Conservation (phyloP, 2,888 invertebrate genomes). For the Pseudococcus longispinus region DNA sequence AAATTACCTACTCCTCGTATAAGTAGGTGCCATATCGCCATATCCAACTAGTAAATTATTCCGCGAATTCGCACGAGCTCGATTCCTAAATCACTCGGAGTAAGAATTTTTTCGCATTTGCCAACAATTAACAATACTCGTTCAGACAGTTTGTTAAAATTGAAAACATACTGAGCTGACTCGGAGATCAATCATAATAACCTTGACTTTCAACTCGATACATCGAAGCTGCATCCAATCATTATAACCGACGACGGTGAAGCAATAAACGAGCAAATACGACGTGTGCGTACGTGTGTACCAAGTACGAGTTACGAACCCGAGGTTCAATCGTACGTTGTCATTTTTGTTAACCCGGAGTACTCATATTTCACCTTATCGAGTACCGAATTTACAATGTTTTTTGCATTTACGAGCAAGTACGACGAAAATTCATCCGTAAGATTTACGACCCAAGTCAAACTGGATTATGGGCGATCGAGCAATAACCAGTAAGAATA, state of each 20-base stretch:
- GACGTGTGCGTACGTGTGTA: not conserved
- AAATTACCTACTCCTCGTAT: not conserved
- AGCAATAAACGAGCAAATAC: not conserved
- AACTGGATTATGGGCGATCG: not conserved
- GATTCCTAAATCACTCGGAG: not conserved
- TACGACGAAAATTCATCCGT: constrained; percentile 1
- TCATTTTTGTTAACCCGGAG: not conserved
- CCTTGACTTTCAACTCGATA: constrained; percentile 20
- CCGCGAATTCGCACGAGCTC: not conserved
- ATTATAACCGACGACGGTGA: not conserved
- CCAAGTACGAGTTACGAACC: not conserved
- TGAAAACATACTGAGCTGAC: not conserved
- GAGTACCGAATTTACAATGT: not conserved
- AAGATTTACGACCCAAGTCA: constrained; percentile 6
- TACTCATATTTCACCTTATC: constrained; percentile 2
- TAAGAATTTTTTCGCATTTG: not conserved
- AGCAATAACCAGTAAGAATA: not conserved
- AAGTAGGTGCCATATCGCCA: not conserved
- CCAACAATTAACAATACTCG: not conserved
- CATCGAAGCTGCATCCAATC: not conserved
- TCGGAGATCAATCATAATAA: not conserved
- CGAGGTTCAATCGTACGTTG: not conserved
- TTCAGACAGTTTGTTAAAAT: not conserved
- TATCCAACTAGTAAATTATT: not conserved
- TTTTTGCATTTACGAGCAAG: constrained; percentile 3